Percentiles rank a stretch among this genome's conserved stretches.
phyloP scores from a whole-genome alignment of 2,888 invertebrate genomes.

The Pterostichus madidus region DNA sequence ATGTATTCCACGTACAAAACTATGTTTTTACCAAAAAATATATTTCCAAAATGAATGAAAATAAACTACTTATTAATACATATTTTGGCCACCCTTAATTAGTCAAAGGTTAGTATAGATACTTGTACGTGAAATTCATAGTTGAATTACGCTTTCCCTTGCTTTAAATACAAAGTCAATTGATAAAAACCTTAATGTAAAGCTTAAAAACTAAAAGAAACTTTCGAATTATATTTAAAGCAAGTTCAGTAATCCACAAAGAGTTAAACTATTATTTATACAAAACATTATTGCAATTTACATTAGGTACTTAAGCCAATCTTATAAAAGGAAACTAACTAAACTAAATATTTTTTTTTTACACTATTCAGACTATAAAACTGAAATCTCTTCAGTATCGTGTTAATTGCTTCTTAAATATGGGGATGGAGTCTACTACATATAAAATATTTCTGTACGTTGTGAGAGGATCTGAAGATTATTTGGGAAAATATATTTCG shows the following conservation, averaged over 20 bases:
- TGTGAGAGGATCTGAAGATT: not conserved
- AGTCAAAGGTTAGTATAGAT: constrained; percentile 32
- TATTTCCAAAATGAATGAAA: constrained; percentile 43
- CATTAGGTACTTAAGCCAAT: constrained; percentile 65
- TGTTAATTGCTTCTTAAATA: constrained; percentile 33
- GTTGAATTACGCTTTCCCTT: constrained; percentile 38
- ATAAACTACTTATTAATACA: constrained; percentile 35
- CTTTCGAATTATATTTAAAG: constrained; percentile 42
- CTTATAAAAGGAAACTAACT: constrained; percentile 44
- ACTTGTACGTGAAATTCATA: constrained; percentile 56
- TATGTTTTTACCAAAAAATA: constrained; percentile 43
- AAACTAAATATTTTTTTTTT: constrained; percentile 53
- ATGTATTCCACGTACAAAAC: constrained; percentile 58
- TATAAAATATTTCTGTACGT: constrained; percentile 28
- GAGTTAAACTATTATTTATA: constrained; percentile 60
- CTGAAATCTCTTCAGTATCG: constrained; percentile 53
- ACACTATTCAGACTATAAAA: constrained; percentile 61
- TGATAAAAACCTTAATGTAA: not conserved
- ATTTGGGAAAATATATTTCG: constrained; percentile 10
- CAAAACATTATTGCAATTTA: constrained; percentile 67
- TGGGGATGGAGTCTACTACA: constrained; percentile 25
- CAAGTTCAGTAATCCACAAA: constrained; percentile 43
- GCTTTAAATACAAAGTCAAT: constrained; percentile 28
- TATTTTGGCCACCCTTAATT: constrained; percentile 58
- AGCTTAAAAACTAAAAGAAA: not conserved